Base-by-base conservation (phyloP, 2,797 vertebrate species). In the Eupleurogrammus muticus region DNA sequence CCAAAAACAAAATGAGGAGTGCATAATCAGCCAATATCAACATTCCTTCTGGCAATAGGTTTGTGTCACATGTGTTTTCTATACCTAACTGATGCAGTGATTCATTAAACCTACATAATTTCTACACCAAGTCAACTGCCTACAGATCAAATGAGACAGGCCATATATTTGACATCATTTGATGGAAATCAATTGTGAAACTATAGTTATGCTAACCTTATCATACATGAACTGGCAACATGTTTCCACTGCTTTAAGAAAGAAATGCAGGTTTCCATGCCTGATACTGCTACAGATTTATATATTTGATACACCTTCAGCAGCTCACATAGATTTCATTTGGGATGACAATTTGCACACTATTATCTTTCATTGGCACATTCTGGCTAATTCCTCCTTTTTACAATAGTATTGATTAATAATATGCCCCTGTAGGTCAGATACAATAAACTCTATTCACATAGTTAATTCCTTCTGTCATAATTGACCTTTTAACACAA, bases 401-500 rank as follows among this genome's bases (percentile, higher is more conserved):
- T 59, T 53, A 51, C 46, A 55, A n/a, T 7, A 19, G 58, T 64
- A 69, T 66, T 58, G 70, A 82, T 66, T 80, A 7, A 63, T 3
- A 71, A 70, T 40, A 17, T 46, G 44, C 17, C 28, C 24, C 54
- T 1, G 17, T 40, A 46, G 49, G 48, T 67, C 50, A 57, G 49
- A 47, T 57, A 20, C 60, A 70, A 60, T 60, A 52, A 40, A 51
- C 23, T 54, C 23, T 47, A 44, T 65, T 70, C 55, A 75, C 42
- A 14, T 47, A 21, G 16, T 12, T 66, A 66, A 57, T 69, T 61
- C 36, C 2, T 3, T n/a, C 13, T 44, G 60, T 56, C 46, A 61
- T 35, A 14, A 55, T 68, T 76, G 62, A 53, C 59, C 58, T 75
- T 80, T 65, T 24, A 73, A 54, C 53, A 57, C 52, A 72, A 64